Evolutionary conservation across 2,888 invertebrate genomes (phyloP), one percentile per base, ranked within the genome.

Genomic region (Andrena chrysosceles): DNA sequence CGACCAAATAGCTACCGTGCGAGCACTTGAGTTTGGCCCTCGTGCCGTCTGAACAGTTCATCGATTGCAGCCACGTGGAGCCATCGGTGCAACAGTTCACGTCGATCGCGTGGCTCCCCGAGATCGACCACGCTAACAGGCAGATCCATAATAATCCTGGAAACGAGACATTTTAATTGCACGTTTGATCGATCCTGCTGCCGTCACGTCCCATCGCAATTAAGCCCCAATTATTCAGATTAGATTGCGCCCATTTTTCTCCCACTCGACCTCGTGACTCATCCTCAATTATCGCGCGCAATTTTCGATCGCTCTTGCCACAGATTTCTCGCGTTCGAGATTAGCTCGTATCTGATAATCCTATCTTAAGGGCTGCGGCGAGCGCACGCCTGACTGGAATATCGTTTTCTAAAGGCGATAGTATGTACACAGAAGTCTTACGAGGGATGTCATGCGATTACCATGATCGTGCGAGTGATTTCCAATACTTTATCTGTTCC

Each of bases 11-110:
- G 77, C 87, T 89, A 8, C 90, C 91, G 2, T 69, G 2, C 2
- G 84, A 1, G 69, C 94, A 94, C 0, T 71, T 6, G 0, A 93
- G 52, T 0, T 64, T 72, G 10, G 89, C 73, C 6, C 8, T 20
- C 20, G 42, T 23, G 82, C 89, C 77, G 91, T 94, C 85, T 73
- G 86, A 83, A 68, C 92, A 93, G 20, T 90, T 77, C 23, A 71
- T 31, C 13, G 82, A 56, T 3, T 33, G 16, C 3, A 49, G 2
- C 84, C 76, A 90, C 2, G 13, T 26, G 0, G 86, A 63, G 1
- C 69, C 85, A 0, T 66, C 59, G 1, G 88, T 74, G 33, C 91
- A 91, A 52, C 91, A 91, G 42, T 66, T 64, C 26, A 77, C n/a
- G 52, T 87, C 60, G 31, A 42, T 2, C 13, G 84, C 79, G 2